These are phyloP conservation scores for Melanotaenia nigrans DNA, from an alignment of 2,797 vertebrate genomes.

Conservation along the genomic window DNA sequence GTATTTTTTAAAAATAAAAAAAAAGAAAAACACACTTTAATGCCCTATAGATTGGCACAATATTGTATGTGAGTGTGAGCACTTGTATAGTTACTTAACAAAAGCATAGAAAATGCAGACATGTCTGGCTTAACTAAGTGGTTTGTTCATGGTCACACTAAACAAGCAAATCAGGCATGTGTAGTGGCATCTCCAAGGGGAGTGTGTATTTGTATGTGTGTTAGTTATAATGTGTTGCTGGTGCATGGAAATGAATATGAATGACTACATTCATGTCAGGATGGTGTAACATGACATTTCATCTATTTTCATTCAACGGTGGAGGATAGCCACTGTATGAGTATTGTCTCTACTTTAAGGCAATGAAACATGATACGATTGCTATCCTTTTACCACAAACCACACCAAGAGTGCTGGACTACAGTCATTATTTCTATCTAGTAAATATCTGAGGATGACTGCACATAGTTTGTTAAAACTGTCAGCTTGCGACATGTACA, in stretches of 20 bases:
- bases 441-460: not conserved
- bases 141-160: slow-evolving; percentile 28
- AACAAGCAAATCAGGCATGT: slow-evolving; percentile 54
- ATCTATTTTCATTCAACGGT: slow-evolving; percentile 33
- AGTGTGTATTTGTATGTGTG: slow-evolving; percentile 15
- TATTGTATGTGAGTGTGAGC: not conserved
- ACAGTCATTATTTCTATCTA: not conserved
- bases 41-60: not conserved
- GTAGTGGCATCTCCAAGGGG: slow-evolving; percentile 19
- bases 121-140: slow-evolving; percentile 40
- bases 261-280: slow-evolving; percentile 46
- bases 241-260: slow-evolving; percentile 59
- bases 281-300: slow-evolving; percentile 17
- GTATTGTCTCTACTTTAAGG: not conserved
- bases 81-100: slow-evolving; percentile 8
- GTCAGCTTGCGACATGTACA: not conserved
- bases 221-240: slow-evolving; percentile 23
- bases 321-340: slow-evolving; percentile 16
- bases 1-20: not conserved
- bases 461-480: not conserved
- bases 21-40: not conserved
- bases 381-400: not conserved
- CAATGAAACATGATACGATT: slow-evolving; percentile 6
- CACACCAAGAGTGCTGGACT: not conserved
- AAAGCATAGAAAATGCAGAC: slow-evolving; percentile 27